Conservation (phyloP, 2,888 invertebrate species). For the Metacarcinus magister region DNA sequence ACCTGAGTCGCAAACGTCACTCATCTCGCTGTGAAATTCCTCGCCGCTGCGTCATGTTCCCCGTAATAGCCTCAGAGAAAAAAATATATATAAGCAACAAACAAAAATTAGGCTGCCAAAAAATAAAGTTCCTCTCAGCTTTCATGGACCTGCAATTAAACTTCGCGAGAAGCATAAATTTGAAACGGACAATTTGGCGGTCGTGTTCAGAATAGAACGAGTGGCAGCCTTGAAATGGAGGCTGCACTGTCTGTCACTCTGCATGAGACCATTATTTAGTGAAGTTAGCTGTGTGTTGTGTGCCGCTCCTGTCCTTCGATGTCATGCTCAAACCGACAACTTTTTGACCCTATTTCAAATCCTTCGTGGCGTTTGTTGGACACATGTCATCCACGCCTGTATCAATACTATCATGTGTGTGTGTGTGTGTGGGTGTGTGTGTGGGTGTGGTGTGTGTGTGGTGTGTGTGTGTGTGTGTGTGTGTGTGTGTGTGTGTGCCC, state of each 20-base stretch:
- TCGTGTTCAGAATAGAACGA: background rate
- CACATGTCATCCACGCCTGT: background rate
- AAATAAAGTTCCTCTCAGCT: background rate
- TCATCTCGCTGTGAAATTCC: background rate
- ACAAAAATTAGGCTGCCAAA: background rate
- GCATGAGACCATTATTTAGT: constrained; percentile 33
- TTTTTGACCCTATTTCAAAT: background rate
- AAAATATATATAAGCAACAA: background rate
- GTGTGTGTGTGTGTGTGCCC: too few species aligned
- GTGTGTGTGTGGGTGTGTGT: too few species aligned
- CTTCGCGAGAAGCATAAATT: constrained; percentile 26
- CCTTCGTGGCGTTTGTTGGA: background rate
- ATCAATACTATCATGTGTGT: background rate
- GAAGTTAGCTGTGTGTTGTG: background rate
- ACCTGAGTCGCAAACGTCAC: background rate
- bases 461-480: too few species aligned
- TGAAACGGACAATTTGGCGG: background rate
- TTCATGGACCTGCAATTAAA: constrained; percentile 41
- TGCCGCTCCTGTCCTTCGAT: background rate
- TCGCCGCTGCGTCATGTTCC: background rate
- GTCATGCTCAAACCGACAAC: background rate
- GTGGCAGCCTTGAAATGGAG: constrained; percentile 18
- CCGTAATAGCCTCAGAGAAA: background rate
- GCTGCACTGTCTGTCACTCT: background rate
- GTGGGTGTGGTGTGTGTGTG: too few species aligned